A percentile compares a stretch with the other conserved stretches of the same genome.
phyloP scores from a whole-genome alignment of 2,888 invertebrate species.

The Saturnia pavonia region DNA sequence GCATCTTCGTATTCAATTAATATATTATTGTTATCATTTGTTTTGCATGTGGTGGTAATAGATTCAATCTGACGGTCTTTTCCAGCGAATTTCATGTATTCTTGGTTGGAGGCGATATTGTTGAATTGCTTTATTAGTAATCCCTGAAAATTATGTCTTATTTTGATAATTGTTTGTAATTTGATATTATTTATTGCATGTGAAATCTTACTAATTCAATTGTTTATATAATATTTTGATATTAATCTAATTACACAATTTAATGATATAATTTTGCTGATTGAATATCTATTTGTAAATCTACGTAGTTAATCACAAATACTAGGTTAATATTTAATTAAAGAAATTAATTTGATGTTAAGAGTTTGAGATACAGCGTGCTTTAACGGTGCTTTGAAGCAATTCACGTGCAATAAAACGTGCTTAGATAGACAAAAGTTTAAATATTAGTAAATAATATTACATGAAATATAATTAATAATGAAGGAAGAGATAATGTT shows the following conservation, averaged over 20 bases:
- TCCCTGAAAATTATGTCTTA: conserved; percentile 65
- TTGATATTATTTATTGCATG: background rate
- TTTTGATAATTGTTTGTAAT: conserved; percentile 30
- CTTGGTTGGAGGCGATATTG: conserved; percentile 68
- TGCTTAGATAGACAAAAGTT: conserved; percentile 12
- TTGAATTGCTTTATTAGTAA: conserved; percentile 76
- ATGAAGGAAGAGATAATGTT: conserved; percentile 13
- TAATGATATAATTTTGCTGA: background rate
- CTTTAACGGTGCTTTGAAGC: conserved; percentile 5
- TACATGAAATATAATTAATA: background rate
- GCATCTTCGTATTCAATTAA: conserved; percentile 72
- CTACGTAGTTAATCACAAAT: background rate
- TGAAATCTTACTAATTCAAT: conserved; percentile 27
- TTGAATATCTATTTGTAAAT: conserved; percentile 3
- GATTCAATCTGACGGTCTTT: conserved; percentile 54
- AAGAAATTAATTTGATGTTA: background rate
- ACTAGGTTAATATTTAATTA: background rate
- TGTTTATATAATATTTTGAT: conserved; percentile 23
- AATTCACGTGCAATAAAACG: conserved; percentile 9
- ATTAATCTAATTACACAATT: background rate
- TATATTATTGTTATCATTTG: conserved; percentile 57
- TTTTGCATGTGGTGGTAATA: conserved; percentile 51
- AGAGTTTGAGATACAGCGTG: background rate
- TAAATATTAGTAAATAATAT: background rate
- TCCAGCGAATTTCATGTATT: conserved; percentile 61